Conservation (phyloP, 2,113 vertebrate genomes). For the Megalops atlanticus region DNA sequence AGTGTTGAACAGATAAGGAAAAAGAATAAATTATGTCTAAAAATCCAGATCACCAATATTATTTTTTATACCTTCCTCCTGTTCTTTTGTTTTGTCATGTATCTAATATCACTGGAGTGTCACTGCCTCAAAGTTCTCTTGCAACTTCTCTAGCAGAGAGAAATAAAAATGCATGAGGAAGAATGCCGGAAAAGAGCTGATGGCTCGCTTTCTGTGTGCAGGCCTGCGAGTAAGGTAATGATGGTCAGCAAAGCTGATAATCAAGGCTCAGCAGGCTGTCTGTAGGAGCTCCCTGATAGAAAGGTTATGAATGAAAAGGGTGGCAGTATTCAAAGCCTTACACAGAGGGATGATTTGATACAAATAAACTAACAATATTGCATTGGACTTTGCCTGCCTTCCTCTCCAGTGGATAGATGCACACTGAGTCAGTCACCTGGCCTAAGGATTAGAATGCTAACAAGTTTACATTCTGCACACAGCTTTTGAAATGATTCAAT, state of each 20-base stretch:
- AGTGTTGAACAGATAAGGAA: too few relatives aligned
- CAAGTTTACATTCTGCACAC: slow-evolving; percentile 77
- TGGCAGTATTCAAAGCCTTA: slow-evolving; percentile 38
- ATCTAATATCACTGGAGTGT: too few relatives aligned
- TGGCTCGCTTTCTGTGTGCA: too few relatives aligned
- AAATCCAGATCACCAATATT: too few relatives aligned
- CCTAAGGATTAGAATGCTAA: slow-evolving; percentile 71
- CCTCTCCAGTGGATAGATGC: slow-evolving; percentile 61
- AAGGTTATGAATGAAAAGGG: slow-evolving; percentile 51
- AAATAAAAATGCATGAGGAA: not conserved
- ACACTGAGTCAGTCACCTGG: slow-evolving; percentile 68
- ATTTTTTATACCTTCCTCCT: too few relatives aligned
- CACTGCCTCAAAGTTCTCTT: not conserved
- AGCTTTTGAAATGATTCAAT: slow-evolving; percentile 79
- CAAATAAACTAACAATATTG: slow-evolving; percentile 46
- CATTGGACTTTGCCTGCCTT: slow-evolving; percentile 48
- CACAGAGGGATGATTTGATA: slow-evolving; percentile 54
- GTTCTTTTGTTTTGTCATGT: too few relatives aligned
- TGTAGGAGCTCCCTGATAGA: slow-evolving; percentile 41
- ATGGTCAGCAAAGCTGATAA: not conserved
- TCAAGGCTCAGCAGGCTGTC: not conserved
- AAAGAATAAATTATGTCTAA: too few relatives aligned
- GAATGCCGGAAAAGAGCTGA: not conserved
- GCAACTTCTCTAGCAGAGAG: not conserved
- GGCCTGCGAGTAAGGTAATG: not conserved